Evolutionary conservation across 2,113 vertebrate genomes (phyloP), one percentile per base, ranked within the genome.

Genomic region (Trichechus manatus): DNA sequence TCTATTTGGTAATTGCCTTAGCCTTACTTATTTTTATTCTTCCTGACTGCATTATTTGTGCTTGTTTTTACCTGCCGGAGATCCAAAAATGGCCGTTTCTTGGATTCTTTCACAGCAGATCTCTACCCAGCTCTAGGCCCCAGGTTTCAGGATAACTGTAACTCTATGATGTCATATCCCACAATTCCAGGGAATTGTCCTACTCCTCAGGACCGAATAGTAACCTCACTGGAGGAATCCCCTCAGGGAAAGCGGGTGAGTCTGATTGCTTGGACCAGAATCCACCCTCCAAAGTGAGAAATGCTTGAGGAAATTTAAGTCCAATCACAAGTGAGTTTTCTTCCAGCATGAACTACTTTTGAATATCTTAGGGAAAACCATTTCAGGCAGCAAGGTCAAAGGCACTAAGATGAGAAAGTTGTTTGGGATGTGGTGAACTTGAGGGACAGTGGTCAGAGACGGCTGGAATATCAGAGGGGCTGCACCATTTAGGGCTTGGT

Each of bases 11-110:
- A 9, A 97, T 97, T 19, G 95, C 98, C 0, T 98, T 99, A 3
- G 96, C 96, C 7, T 74, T 97, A 0, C 96, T 99, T 11, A 98
- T 98, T 6, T 96, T 98, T 0, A 72, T 98, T 99, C 0, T n/a
- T 99, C 91, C 98, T 97, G 4, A 98, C 98, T 0, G 97, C 98
- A 0, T 75, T 97, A 61, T 96, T 98, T 68, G 85, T 98, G 10
- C 3, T 99, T 4, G 95, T 98, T 86, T 98, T 98, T 74, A 99
- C 98, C 87, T 98, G 96, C 33, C 98, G 97, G 33, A 98, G 72
- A 13, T 98, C 97, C 25, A 98, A 95, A 93, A 98, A 96, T 19
- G 97, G 98, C 93, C 97, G 95, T 0, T 29, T 96, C 79, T 97
- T 98, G 36, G 7, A 97, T 39, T 97, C 96, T 47, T 96, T 98